Evolutionary conservation across 2,888 invertebrate genomes (phyloP).

Genomic region (Ischnus inquisitorius): DNA sequence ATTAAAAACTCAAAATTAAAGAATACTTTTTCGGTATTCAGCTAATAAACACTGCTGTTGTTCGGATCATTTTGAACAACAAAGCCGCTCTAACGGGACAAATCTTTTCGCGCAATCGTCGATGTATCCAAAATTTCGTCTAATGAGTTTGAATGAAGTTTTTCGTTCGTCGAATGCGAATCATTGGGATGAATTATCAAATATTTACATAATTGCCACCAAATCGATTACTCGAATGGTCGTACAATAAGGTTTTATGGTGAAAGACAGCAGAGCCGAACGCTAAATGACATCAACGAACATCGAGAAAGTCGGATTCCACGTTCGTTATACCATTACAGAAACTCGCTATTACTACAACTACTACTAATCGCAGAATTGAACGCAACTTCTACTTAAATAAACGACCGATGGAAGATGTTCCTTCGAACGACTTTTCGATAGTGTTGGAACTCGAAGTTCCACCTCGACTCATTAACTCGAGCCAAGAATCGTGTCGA

Average conservation of each 20-base stretch:
- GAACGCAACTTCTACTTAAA: conserved; percentile 36
- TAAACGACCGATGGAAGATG: conserved; percentile 18
- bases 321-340: not conserved
- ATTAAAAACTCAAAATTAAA: conserved; percentile 15
- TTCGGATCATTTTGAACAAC: not conserved
- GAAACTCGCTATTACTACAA: not conserved
- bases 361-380: conserved; percentile 21
- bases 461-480: conserved; percentile 19
- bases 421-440: conserved; percentile 6
- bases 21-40: conserved; percentile 7
- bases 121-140: not conserved
- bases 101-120: conserved; percentile 5
- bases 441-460: conserved; percentile 15
- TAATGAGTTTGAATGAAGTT: not conserved
- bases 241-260: not conserved
- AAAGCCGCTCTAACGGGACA: not conserved
- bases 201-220: conserved; percentile 1
- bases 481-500: conserved; percentile 37
- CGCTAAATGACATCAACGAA: conserved; percentile 29
- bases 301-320: not conserved
- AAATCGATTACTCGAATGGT: not conserved
- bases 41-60: conserved; percentile 16
- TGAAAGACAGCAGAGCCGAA: conserved; percentile 3
- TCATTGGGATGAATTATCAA: not conserved
- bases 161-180: not conserved